These are phyloP conservation scores for Epicauta chinensis DNA, from an alignment of 1,140 invertebrate genomes.

Conservation along the genomic window DNA sequence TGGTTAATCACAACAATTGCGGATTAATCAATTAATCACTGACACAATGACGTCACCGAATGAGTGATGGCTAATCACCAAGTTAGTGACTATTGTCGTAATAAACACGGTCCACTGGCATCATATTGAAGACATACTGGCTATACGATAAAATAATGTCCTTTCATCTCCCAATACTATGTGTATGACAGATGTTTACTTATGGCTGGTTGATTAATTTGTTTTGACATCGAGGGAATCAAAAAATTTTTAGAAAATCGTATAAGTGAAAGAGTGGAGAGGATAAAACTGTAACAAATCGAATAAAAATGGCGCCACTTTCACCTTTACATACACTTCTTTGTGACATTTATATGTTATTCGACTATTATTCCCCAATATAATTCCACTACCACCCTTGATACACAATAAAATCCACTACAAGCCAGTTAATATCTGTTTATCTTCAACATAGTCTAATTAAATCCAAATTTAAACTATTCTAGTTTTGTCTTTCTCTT, in stretches of 20 bases:
- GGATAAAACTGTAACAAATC: too few relatives aligned
- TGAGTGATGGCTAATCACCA: slow-evolving; percentile 34
- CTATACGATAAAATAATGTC: slow-evolving; percentile 20
- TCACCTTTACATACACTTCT: slow-evolving; percentile 19
- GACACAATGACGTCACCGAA: slow-evolving; percentile 27
- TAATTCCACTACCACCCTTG: slow-evolving; percentile 26
- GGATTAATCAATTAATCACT: slow-evolving; percentile 31
- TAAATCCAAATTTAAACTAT: background rate
- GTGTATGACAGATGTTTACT: slow-evolving; percentile 22
- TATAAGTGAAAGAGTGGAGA: too few relatives aligned
- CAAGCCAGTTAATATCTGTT: slow-evolving; percentile 2
- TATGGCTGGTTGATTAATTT: slow-evolving; percentile 16
- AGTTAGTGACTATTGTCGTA: slow-evolving; percentile 28
- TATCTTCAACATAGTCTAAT: background rate
- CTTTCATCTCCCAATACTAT: slow-evolving; percentile 17
- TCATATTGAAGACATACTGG: slow-evolving; percentile 25
- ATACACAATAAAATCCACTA: background rate
- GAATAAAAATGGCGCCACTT: background rate
- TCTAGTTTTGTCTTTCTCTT: background rate
- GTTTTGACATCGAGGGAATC: slow-evolving; percentile 7
- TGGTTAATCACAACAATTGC: too few relatives aligned
- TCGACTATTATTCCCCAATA: slow-evolving; percentile 27
- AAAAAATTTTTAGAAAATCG: too few relatives aligned
- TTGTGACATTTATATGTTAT: slow-evolving; percentile 32
- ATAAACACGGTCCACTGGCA: slow-evolving; percentile 24